Conservation (phyloP, 2,888 invertebrate species). For the Erebia ligea region DNA sequence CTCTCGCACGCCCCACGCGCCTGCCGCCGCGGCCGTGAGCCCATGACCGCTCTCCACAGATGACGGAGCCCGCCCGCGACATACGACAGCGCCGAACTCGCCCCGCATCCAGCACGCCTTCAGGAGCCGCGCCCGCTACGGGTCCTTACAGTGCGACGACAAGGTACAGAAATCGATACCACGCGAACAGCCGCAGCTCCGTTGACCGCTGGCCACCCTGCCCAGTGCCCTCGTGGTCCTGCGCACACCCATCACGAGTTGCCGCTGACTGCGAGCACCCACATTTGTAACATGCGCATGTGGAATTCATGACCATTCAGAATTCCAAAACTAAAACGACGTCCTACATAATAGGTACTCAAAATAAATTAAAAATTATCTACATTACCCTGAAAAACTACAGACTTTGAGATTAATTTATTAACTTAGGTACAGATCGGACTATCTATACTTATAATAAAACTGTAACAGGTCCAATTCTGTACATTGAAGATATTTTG, state of each 20-base stretch:
- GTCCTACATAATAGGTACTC: no score
- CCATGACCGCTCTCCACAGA: conserved; percentile 79
- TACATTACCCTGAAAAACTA: no score
- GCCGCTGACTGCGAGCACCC: not conserved
- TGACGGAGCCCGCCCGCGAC: conserved; percentile 81
- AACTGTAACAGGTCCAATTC: no score
- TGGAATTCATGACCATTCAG: no score
- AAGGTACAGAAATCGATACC: conserved; percentile 76
- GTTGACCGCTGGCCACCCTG: conserved; percentile 48
- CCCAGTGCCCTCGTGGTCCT: conserved; percentile 34
- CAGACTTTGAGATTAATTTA: no score
- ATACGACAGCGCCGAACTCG: conserved; percentile 60
- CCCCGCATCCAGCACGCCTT: conserved; percentile 68
- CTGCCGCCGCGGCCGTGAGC: conserved; percentile 55
- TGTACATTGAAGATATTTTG: no score
- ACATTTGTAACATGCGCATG: not conserved
- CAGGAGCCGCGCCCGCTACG: conserved; percentile 53
- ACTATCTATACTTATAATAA: no score
- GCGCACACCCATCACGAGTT: conserved; percentile 10
- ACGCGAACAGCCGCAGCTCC: conserved; percentile 55
- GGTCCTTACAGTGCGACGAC: conserved; percentile 57
- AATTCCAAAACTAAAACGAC: no score
- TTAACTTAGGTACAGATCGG: no score
- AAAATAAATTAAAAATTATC: no score
- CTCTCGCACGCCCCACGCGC: conserved; percentile 60